Evolutionary conservation across 2,888 invertebrate species (phyloP), one percentile per base, ranked within the genome.

Genomic region (Pterostichus madidus): DNA sequence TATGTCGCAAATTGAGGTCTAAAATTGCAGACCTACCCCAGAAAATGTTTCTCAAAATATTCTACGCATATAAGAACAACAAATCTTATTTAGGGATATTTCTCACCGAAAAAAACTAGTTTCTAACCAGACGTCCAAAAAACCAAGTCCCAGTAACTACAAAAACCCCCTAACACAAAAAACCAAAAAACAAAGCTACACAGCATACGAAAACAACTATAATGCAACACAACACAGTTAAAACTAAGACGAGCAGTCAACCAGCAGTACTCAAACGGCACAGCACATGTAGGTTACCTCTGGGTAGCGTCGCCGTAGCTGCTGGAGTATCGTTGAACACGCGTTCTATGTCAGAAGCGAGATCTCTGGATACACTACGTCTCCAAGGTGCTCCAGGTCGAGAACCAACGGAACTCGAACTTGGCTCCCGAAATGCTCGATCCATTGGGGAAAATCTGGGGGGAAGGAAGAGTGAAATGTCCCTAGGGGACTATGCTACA

Each of bases 301-400:
- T 91, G 85, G 95, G 95, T 90, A 93, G 90, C 86, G 92, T 91
- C 87, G 92, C 84, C n/a, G 87, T 87, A 59, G 86, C 85, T 7
- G 87, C 93, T 91, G 93, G 91, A 86, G 91, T 90, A 83, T 91
- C 92, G 88, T 91, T 93, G 91, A 94, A 94, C 90, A 94, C 94
- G 83, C 94, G 94, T 87, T 95, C 95, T 90, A 94, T 94, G 88
- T 95, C 95, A 73, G 93, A 92, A 87, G 93, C 93, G 88, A 95
- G 89, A 88, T 95, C 95, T 86, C 95, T 93, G 85, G 92, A 92
- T 85, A 92, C 91, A 87, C 93, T 93, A 84, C 93, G 91, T 84
- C 93, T 90, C 93, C 95, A 94, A 53, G 92, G 91, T 15, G 88
- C 87, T 73, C 89, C 7, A 2, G 49, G 10, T 10, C 13, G 17